Base-by-base conservation (phyloP, 2,888 invertebrate genomes). In the Callyntrura guangdongensis region DNA sequence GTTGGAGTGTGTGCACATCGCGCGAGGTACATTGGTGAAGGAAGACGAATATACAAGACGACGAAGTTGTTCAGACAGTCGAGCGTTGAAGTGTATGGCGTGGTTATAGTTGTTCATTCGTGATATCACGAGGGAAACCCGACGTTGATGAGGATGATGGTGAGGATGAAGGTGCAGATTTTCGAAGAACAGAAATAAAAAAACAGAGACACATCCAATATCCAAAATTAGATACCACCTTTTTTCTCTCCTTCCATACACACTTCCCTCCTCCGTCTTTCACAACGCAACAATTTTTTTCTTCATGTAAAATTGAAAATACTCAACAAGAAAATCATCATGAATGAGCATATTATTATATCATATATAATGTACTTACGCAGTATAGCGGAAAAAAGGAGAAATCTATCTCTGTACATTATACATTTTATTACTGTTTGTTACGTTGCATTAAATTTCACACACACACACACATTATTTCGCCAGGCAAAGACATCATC, bases 201-300 rank as follows among this genome's bases (percentile, higher is more conserved):
- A 89, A 91, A 91, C 86, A 89, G 86, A 92, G 86, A 93, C 89
- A 91, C 90, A 93, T 90, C 93, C 91, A 90, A 93, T 91, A 93
- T 91, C 92, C 92, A 92, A 93, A 93, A 93, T 93, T 93, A 93
- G 93, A 92, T 92, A 91, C 92, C 92, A 92, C 90, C 89, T 91
- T 89, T 92, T 87, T 47, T 81, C 11, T 53, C 53, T 53, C 61
- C 20, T 61, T 53, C 53, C 11, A 36, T 6, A 36, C 36, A 36
- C 36, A 36, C 36, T 36, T 36, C 36, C 36, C 36, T 36, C 36
- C 36, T 36, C 6, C 36, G 36, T 36, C 36, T 36, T 36, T 36
- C 36, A 36, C 36, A 36, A 53, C 53, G 20, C 49, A 22, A 79
- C 22, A 79, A 11, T 22, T 72, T 72, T 72, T 36, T 72, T 72